These are phyloP conservation scores for Magallana nippona DNA, from an alignment of 2,888 invertebrate species.

Conservation along the genomic window DNA sequence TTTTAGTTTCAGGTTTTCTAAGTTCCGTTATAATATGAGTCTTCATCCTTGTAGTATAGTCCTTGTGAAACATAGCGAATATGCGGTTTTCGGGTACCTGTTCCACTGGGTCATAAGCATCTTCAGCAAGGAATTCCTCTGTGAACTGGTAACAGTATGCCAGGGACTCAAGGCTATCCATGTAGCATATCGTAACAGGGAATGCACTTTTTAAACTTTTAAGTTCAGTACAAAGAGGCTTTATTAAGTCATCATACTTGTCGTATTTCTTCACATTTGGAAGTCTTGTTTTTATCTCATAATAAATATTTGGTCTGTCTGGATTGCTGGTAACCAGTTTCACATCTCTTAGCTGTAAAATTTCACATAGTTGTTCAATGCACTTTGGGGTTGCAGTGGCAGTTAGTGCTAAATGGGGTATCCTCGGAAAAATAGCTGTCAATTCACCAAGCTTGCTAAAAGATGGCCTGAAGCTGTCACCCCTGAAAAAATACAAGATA, in stretches of 20 bases:
- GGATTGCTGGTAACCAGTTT: background rate
- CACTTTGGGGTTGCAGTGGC: too few relatives aligned
- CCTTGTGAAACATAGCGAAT: conserved; percentile 52
- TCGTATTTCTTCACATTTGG: background rate
- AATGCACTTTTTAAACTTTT: conserved; percentile 26
- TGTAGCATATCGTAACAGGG: conserved; percentile 48
- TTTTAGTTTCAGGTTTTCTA: conserved; percentile 44
- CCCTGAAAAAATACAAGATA: too few relatives aligned
- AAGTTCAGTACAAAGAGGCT: background rate
- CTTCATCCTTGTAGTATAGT: conserved; percentile 54
- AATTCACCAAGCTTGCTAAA: too few relatives aligned
- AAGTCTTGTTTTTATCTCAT: background rate
- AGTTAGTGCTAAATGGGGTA: too few relatives aligned
- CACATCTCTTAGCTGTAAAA: too few relatives aligned
- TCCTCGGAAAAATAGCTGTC: too few relatives aligned
- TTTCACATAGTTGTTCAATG: too few relatives aligned
- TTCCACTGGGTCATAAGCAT: conserved; percentile 46
- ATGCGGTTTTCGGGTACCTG: conserved; percentile 51
- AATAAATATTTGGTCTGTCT: conserved; percentile 1
- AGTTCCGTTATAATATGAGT: conserved; percentile 52
- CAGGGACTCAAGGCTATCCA: conserved; percentile 48
- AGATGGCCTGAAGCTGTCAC: too few relatives aligned
- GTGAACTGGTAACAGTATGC: conserved; percentile 52
- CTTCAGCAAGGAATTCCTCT: conserved; percentile 40
- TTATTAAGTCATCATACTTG: background rate